Conservation (phyloP, 2,888 invertebrate genomes). For the Lasiommata megera region DNA sequence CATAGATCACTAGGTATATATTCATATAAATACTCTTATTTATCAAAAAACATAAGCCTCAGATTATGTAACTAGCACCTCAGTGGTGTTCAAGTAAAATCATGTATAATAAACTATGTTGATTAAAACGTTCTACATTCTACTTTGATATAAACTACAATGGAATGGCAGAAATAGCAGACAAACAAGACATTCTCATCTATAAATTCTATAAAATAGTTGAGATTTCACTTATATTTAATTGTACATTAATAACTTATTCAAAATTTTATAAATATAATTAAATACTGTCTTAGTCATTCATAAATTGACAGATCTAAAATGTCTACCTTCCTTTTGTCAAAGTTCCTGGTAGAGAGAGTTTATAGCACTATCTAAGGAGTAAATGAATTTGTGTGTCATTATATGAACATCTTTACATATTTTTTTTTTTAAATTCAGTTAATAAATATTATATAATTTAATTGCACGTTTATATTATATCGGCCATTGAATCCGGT, state of each 20-base stretch:
- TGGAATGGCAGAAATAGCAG: constrained; percentile 1
- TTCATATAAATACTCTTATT: neutral
- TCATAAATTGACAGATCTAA: too few species aligned
- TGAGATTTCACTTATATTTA: neutral
- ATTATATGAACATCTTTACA: too few species aligned
- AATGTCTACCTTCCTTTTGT: too few species aligned
- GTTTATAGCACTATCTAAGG: too few species aligned
- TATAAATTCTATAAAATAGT: neutral
- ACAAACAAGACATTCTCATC: neutral
- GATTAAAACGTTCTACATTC: neutral
- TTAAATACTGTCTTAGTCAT: too few species aligned
- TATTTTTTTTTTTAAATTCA: too few species aligned
- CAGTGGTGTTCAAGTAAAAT: neutral
- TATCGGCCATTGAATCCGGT: too few species aligned
- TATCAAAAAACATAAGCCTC: constrained; percentile 8
- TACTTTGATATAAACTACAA: neutral
- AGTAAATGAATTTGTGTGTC: too few species aligned
- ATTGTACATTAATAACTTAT: neutral
- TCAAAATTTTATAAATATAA: neutral
- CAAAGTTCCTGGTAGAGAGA: too few species aligned
- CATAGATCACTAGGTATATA: neutral
- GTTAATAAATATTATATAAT: too few species aligned
- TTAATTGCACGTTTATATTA: too few species aligned
- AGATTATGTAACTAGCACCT: neutral
- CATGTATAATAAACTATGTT: neutral